These are phyloP conservation scores for Rallus crepitans DNA, from an alignment of 2,797 vertebrate species.

Conservation along the genomic window DNA sequence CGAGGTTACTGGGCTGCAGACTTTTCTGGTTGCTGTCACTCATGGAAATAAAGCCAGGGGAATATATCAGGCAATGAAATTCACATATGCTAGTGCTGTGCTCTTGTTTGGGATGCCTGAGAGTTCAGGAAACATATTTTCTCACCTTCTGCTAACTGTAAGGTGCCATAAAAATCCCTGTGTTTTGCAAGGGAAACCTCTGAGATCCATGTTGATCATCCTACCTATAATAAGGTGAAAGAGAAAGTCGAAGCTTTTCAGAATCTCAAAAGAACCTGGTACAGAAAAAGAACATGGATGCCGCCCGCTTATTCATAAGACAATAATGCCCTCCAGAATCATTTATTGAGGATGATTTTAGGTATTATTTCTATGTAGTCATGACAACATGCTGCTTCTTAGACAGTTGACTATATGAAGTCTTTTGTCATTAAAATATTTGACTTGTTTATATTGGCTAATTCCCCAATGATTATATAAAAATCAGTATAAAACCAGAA, in stretches of 20 bases:
- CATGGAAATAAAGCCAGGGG: neutral
- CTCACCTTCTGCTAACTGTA: neutral
- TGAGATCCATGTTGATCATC: neutral
- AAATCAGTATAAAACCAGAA: neutral
- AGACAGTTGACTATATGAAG: neutral
- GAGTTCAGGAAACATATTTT: neutral
- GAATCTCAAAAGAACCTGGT: neutral
- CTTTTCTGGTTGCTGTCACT: neutral
- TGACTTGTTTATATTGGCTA: neutral
- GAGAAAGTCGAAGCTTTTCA: neutral
- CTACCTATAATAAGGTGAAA: neutral
- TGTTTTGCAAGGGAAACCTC: neutral
- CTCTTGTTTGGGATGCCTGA: neutral
- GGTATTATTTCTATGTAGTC: neutral
- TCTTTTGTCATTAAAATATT: neutral
- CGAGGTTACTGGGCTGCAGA: neutral
- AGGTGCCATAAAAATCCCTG: neutral
- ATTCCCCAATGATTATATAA: neutral
- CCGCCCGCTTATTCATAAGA: neutral
- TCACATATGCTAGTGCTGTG: neutral
- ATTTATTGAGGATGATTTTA: neutral
- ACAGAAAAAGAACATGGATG: neutral
- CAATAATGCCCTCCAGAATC: neutral
- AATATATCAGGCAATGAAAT: neutral
- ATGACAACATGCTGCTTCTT: neutral